phyloP scores from a whole-genome alignment of 2,113 vertebrate species.

The Notothenia coriiceps region DNA sequence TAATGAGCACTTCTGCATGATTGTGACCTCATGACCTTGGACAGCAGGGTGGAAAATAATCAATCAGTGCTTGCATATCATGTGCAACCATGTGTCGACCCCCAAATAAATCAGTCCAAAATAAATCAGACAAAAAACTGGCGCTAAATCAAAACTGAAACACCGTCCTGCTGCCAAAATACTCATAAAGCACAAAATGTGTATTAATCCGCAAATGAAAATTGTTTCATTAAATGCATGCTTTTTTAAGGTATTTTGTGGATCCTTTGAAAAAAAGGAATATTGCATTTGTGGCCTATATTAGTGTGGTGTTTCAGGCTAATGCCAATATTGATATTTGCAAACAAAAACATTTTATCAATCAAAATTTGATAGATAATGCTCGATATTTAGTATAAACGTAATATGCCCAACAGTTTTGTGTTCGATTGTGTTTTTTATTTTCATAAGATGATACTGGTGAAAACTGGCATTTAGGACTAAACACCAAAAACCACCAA shows the following conservation, averaged over 20 bases:
- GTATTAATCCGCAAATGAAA: background rate
- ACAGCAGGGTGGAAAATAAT: background rate
- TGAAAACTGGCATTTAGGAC: too few species aligned
- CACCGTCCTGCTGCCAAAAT: background rate
- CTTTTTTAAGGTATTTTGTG: background rate
- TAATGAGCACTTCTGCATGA: background rate
- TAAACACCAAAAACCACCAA: too few species aligned
- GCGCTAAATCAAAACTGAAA: background rate
- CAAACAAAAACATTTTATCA: too few species aligned
- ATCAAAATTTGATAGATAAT: too few species aligned
- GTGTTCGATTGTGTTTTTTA: too few species aligned
- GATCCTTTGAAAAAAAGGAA: too few species aligned
- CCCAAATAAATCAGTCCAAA: background rate
- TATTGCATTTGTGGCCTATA: too few species aligned
- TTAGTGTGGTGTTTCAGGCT: too few species aligned
- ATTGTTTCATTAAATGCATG: background rate
- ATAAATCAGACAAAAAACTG: background rate
- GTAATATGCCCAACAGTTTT: too few species aligned
- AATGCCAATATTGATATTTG: too few species aligned
- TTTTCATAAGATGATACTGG: too few species aligned
- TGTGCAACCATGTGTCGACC: background rate
- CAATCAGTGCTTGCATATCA: background rate
- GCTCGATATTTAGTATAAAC: too few species aligned
- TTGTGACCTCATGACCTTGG: background rate
- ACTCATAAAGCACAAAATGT: background rate